These are phyloP conservation scores for Sorex araneus DNA, from an alignment of 2,113 vertebrate species.

Conservation along the genomic window DNA sequence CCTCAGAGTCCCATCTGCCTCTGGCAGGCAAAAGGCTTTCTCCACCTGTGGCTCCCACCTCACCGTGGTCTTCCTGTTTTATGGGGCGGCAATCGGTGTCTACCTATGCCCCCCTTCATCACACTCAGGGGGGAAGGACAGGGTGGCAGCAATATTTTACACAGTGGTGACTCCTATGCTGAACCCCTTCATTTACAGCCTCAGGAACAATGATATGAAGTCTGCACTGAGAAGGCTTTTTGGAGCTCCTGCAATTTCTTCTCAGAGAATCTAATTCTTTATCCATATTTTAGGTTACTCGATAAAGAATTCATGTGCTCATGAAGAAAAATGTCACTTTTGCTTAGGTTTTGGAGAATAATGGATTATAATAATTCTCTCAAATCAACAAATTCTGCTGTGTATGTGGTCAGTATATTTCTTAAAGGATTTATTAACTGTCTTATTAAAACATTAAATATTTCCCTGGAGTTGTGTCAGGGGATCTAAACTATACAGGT, in stretches of 20 bases:
- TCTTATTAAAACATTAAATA: background rate
- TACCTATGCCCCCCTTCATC: slow-evolving; percentile 43
- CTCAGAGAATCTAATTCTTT: background rate
- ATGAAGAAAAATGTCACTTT: background rate
- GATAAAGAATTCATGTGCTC: background rate
- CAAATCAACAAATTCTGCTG: background rate
- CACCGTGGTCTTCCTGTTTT: slow-evolving; percentile 63
- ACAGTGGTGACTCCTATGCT: slow-evolving; percentile 55
- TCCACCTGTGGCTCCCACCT: slow-evolving; percentile 69
- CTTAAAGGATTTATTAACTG: background rate
- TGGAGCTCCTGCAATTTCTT: background rate
- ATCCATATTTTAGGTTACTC: background rate
- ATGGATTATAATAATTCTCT: background rate
- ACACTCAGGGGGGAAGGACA: slow-evolving; percentile 12
- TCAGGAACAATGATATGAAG: slow-evolving; percentile 56
- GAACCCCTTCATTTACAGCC: slow-evolving; percentile 64
- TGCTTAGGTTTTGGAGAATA: background rate
- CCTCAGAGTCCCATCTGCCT: slow-evolving; percentile 37
- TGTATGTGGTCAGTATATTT: background rate
- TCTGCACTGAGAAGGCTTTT: slow-evolving; percentile 37
- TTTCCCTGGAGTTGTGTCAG: background rate
- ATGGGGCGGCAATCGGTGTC: slow-evolving; percentile 13
- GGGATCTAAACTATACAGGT: background rate
- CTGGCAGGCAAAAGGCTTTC: slow-evolving; percentile 58
- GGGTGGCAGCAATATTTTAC: slow-evolving; percentile 62